Percentiles rank a stretch among this genome's conserved stretches.
Evolutionary conservation across 1,140 invertebrate species (phyloP).

Genomic region (Gryon sp.): DNA sequence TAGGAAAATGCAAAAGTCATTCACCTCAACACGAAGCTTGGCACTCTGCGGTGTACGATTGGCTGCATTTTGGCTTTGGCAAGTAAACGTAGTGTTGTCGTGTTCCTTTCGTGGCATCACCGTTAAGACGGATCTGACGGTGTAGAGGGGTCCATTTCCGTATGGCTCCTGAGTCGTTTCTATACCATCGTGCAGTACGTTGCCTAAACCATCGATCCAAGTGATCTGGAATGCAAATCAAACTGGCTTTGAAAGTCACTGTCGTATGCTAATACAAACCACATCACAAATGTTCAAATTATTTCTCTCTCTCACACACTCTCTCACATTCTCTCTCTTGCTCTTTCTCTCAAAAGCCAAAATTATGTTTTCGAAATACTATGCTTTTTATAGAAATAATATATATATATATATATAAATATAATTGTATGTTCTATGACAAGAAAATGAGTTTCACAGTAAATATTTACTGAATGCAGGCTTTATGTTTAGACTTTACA

Average conservation of each 20-base stretch:
- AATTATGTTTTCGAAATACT: no score
- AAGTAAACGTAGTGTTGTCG: constrained; percentile 94
- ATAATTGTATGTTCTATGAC: no score
- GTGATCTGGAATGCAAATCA: constrained; percentile 85
- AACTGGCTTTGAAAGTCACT: constrained; percentile 54
- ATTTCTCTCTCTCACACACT: constrained; percentile 3
- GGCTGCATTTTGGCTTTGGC: constrained; percentile 93
- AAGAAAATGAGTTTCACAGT: no score
- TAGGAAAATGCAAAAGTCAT: constrained; percentile 62
- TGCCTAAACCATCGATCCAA: constrained; percentile 94
- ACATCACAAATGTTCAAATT: constrained; percentile 41
- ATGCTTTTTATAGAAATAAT: no score
- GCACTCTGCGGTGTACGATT: constrained; percentile 89
- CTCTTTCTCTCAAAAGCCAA: no score
- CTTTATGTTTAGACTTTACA: no score
- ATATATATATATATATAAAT: no score
- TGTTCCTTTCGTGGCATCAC: constrained; percentile 91
- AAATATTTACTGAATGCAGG: no score
- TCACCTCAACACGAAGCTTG: constrained; percentile 88
- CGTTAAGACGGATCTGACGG: constrained; percentile 90
- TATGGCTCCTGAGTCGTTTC: constrained; percentile 87
- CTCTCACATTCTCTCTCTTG: no score
- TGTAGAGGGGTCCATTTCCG: constrained; percentile 88
- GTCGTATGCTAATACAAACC: constrained; percentile 51
- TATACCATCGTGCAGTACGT: constrained; percentile 87